A percentile compares a stretch with the other conserved stretches of the same genome.
Evolutionary conservation across 2,797 vertebrate species (phyloP).

Genomic region (Petrocephalus schoutedeni): DNA sequence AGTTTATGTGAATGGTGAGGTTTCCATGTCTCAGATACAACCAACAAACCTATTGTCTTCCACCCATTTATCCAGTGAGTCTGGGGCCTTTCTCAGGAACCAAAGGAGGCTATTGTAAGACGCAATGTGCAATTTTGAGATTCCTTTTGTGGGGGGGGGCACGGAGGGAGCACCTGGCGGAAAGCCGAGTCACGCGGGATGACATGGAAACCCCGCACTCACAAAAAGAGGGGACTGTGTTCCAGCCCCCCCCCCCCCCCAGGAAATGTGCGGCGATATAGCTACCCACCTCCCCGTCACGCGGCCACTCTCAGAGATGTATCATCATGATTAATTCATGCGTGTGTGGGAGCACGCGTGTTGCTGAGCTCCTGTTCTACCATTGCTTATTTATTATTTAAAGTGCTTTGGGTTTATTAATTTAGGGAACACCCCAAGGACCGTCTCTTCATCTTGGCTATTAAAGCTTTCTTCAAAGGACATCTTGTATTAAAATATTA

Average conservation of each 20-base stretch:
- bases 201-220: not conserved
- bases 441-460: slow-evolving; percentile 32
- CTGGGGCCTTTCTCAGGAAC: not conserved
- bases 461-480: slow-evolving; percentile 35
- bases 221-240: not conserved
- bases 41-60: not conserved
- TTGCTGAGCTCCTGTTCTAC: slow-evolving; percentile 7
- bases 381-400: slow-evolving; percentile 12
- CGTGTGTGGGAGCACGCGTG: not conserved
- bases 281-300: not conserved
- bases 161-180: not conserved
- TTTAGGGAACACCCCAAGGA: slow-evolving; percentile 36
- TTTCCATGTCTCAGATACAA: not conserved
- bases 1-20: not conserved
- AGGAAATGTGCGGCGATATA: not conserved
- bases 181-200: not conserved
- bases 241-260: not conserved
- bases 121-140: not conserved
- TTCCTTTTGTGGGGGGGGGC: not conserved
- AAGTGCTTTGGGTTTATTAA: slow-evolving; percentile 6
- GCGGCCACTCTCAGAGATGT: not conserved
- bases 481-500: slow-evolving; percentile 38
- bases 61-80: not conserved
- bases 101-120: not conserved
- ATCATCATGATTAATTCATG: not conserved